A percentile compares a stretch with the other conserved stretches of the same genome.
These are phyloP conservation scores for Acheta domesticus DNA, from an alignment of 2,888 invertebrate genomes.

Conservation along the genomic window DNA sequence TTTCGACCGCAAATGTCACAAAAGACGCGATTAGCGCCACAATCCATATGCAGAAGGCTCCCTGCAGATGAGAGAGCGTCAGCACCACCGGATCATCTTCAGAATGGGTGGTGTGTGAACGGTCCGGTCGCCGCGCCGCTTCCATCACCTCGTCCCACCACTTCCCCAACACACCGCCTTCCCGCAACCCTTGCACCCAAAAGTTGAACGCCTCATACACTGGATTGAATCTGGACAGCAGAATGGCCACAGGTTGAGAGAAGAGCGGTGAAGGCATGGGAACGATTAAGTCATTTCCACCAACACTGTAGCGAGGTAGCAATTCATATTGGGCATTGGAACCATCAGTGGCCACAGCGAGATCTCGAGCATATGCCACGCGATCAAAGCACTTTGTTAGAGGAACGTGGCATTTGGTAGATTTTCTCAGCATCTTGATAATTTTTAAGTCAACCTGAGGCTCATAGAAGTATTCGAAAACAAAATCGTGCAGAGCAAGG, in stretches of 20 bases:
- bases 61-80: no score
- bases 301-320: not conserved
- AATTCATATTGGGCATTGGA: not conserved
- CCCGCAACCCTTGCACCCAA: not conserved
- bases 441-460: no score
- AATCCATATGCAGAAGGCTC: no score
- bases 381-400: not conserved
- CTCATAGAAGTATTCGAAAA: no score
- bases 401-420: no score
- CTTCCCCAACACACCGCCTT: not conserved
- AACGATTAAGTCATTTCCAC: not conserved
- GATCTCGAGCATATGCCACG: not conserved
- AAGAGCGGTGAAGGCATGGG: not conserved
- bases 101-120: no score
- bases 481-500: not conserved
- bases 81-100: no score
- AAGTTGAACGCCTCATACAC: not conserved
- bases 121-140: no score
- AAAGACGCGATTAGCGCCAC: no score
- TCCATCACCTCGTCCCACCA: not conserved
- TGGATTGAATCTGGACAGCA: not conserved
- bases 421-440: no score
- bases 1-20: no score
- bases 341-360: not conserved
- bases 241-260: not conserved